Base-by-base conservation (phyloP, 2,888 invertebrate species). In the Lepeophtheirus nordmannii region DNA sequence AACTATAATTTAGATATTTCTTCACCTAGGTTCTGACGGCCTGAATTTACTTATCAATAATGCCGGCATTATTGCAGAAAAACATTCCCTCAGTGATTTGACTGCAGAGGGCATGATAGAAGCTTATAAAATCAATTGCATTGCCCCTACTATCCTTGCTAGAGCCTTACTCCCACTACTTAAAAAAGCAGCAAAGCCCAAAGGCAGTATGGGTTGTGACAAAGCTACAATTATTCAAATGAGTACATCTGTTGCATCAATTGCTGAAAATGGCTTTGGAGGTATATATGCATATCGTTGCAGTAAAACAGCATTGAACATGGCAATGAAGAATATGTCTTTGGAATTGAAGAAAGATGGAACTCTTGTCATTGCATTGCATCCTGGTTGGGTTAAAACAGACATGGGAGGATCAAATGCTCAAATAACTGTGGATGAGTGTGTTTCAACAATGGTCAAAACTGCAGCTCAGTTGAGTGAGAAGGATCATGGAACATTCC, bases 351-450 rank as follows among this genome's bases (percentile, higher is more conserved):
- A 83, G 73, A 80, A 81, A 56, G 82, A 85, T 70, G 81, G 83
- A 58, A 89, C 93, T 70, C 72, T 90, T 17, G 86, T 84, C 1
- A 79, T 84, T 0, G 80, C 73, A 79, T 67, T 93, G 68, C 91
- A 92, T 77, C 92, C 92, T 0, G 92, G 92, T 1, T 92, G 91
- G 92, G 89, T 92, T 9, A 82, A 83, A 74, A 92, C 92, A 0
- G 85, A 85, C 70, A 85, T 92, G 87, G 92, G 92, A 7, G 91
- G 91, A 9, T 76, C 80, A 46, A 83, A 82, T 70, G 92, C 91
- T 0, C 84, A 85, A 0, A 76, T 90, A 41, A 83, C 84, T 66
- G 78, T 87, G 1, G 81, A 84, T 30, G 80, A 82, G 1, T 85
- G 87, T 73, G 81, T 84, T 7, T 73, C 73, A 0, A 79, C 80